Evolutionary conservation across 64 coral and sea anemone species (phyloP).

Genomic region (Stichodactyla helianthus): DNA sequence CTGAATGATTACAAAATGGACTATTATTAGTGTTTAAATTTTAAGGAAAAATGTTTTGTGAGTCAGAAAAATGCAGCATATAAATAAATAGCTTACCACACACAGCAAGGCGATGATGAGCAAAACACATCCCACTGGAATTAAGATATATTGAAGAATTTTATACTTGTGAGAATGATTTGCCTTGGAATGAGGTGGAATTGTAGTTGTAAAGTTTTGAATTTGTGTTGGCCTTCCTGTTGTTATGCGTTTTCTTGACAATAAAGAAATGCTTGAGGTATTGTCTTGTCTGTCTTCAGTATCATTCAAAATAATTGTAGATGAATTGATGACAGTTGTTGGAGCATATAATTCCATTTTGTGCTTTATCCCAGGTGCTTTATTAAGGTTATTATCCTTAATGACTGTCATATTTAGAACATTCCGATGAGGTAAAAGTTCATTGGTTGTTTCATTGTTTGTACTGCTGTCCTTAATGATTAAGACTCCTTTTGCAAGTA

Average conservation of each 20-base stretch:
- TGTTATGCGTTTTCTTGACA: background rate
- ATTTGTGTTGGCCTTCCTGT: background rate
- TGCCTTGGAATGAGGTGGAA: background rate
- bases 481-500: background rate
- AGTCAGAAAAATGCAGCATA: too few relatives aligned
- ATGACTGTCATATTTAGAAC: background rate
- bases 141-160: slow-evolving; percentile 34
- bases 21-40: too few relatives aligned
- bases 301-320: background rate
- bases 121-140: slow-evolving; percentile 42
- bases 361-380: background rate
- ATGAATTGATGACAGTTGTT: background rate
- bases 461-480: background rate
- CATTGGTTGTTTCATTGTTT: background rate
- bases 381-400: background rate
- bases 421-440: background rate
- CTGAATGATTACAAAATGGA: too few relatives aligned
- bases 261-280: background rate
- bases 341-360: background rate
- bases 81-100: slow-evolving; percentile 10
- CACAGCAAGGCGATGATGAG: slow-evolving; percentile 10
- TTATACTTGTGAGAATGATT: background rate
- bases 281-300: background rate
- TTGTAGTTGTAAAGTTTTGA: background rate
- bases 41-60: too few relatives aligned